Evolutionary conservation across 2,888 invertebrate species (phyloP).

Genomic region (Aphodius granarius): DNA sequence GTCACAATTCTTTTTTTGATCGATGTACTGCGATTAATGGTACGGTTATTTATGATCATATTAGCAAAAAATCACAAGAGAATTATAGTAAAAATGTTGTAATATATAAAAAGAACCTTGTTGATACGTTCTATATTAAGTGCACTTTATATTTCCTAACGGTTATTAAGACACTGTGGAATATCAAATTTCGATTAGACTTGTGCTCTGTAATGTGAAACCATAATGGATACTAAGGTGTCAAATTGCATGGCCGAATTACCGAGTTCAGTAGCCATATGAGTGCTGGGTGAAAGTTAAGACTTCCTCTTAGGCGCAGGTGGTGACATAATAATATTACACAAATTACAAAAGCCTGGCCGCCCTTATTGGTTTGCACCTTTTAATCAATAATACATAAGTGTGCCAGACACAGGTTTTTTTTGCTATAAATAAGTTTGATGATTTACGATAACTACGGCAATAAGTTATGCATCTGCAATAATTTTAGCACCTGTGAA

Average conservation of each 20-base stretch:
- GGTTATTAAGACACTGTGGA: background rate
- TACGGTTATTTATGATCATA: no score
- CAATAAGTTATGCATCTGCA: background rate
- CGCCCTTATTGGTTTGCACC: background rate
- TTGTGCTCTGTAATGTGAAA: background rate
- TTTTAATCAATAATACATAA: background rate
- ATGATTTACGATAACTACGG: background rate
- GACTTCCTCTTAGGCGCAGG: background rate
- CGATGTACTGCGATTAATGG: no score
- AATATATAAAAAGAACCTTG: conserved; percentile 1
- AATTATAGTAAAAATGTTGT: no score
- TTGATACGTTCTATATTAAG: background rate
- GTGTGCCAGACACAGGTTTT: background rate
- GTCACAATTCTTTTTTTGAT: no score
- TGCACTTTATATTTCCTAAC: background rate
- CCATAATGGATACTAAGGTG: background rate
- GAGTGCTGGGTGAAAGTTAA: background rate
- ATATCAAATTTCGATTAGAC: background rate
- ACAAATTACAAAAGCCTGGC: background rate
- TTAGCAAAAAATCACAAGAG: no score
- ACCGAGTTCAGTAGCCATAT: background rate
- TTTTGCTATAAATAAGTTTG: background rate
- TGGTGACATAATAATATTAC: background rate
- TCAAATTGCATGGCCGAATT: background rate
- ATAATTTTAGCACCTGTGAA: background rate